Evolutionary conservation across 2,888 invertebrate genomes (phyloP), one percentile per base, ranked within the genome.

Genomic region (Agapostemon virescens): DNA sequence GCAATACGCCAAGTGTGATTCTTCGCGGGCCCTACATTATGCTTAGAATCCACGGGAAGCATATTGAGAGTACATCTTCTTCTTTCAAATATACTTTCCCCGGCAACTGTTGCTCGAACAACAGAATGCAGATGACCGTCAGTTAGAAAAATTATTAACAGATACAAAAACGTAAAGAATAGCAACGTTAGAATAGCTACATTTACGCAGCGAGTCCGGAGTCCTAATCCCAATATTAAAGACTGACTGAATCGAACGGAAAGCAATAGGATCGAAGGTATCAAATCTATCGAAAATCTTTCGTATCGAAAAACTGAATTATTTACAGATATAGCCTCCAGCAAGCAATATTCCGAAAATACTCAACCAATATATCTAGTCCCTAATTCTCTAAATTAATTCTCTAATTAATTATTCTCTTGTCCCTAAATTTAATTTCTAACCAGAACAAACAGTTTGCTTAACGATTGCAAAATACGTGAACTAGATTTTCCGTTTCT

Each of bases 11-110:
- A 69, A 89, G 84, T 89, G 84, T 87, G 89, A 90, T 91, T 87
- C 89, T 90, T 82, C 85, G 88, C 88, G 85, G 91, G 91, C 91
- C 91, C 91, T 91, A 91, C 89, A 89, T 79, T 87, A 86, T 88
- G 86, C 88, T 87, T 85, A 89, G 89, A 85, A 90, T 90, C 36
- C 90, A 87, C 81, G 87, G 78, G 83, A 82, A 89, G 90, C 90
- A 91, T 91, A 91, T 91, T 85, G 58, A n/a, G 13, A 3, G 38
- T 69, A 23, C 11, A 13, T 79, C 74, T n/a, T 4, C 11, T 71
- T 20, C 2, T 0, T 6, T 1, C 6, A 15, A 4, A 45, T 36
- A n/a, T 17, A 20, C 9, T 26, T 58, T 63, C 42, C 2, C 1
- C 1, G n/a, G 0, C 11, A 26, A n/a, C 1, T 4, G 36, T 38